Conservation (phyloP, 2,113 vertebrate species). For the Megaptera novaeangliae region DNA sequence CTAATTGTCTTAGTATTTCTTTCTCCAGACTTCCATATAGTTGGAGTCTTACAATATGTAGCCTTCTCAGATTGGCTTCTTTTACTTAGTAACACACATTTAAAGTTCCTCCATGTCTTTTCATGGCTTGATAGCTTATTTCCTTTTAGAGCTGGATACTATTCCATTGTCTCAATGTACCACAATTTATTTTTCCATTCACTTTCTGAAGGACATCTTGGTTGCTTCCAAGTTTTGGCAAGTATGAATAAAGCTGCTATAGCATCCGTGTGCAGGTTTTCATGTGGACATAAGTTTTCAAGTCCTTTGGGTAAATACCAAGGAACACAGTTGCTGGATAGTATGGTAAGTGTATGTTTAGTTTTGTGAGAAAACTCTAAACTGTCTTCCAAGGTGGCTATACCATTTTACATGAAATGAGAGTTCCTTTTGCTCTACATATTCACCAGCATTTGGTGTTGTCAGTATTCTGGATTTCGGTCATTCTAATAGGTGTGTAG, state of each 20-base stretch:
- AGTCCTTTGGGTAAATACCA: not conserved
- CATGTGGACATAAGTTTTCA: not conserved
- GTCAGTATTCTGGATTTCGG: not conserved
- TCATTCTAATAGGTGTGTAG: not conserved
- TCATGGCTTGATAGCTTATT: not conserved
- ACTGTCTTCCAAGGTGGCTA: not conserved
- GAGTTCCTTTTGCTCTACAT: not conserved
- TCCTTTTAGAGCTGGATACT: not conserved
- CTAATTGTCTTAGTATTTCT: not conserved
- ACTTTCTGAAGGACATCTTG: not conserved
- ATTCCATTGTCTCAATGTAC: not conserved
- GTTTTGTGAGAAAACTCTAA: not conserved
- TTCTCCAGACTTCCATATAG: not conserved
- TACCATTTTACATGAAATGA: not conserved
- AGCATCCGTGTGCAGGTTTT: not conserved
- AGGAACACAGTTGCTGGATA: not conserved
- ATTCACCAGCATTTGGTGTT: not conserved
- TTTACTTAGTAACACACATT: not conserved
- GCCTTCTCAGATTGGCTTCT: not conserved
- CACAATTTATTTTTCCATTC: not conserved
- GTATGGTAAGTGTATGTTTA: not conserved
- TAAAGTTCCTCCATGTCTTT: not conserved
- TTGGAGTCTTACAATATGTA: not conserved
- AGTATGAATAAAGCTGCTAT: not conserved
- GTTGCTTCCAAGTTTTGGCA: not conserved